phyloP scores from a whole-genome alignment of 1,140 invertebrate species.

The Ceratina australensis region DNA sequence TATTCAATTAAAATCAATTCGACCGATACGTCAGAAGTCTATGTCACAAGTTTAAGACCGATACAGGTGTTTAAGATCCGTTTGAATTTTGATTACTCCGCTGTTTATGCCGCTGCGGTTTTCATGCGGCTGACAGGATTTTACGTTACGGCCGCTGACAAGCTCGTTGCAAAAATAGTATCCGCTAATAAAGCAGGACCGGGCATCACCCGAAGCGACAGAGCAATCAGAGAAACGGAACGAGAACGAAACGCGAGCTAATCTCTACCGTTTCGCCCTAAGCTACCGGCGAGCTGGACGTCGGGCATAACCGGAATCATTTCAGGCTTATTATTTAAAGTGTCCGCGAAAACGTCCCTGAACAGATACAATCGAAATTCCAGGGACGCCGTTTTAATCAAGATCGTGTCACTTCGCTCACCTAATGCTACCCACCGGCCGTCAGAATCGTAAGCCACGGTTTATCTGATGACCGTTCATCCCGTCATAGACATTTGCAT shows the following conservation, averaged over 20 bases:
- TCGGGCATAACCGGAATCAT: background rate
- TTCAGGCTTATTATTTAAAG: constrained; percentile 20
- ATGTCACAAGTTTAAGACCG: too few species aligned
- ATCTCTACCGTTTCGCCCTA: background rate
- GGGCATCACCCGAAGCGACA: constrained; percentile 2
- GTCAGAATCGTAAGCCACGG: constrained; percentile 31
- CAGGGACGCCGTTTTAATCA: constrained; percentile 55
- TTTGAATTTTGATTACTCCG: too few species aligned
- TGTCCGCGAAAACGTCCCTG: constrained; percentile 20
- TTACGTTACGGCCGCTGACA: background rate
- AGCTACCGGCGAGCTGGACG: background rate
- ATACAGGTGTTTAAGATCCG: too few species aligned
- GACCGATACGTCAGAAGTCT: too few species aligned
- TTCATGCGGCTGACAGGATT: background rate
- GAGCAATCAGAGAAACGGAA: constrained; percentile 12
- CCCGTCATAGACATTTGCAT: constrained; percentile 48
- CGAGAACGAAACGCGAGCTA: background rate
- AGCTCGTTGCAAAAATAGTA: background rate
- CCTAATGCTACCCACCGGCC: constrained; percentile 37
- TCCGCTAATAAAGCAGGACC: background rate
- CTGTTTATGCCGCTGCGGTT: too few species aligned
- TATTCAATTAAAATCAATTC: too few species aligned
- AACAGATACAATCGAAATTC: constrained; percentile 40
- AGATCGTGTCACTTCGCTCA: constrained; percentile 55
- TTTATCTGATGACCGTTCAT: constrained; percentile 53